These are phyloP conservation scores for Pandemis cinnamomeana DNA, from an alignment of 2,888 invertebrate species.

Conservation along the genomic window DNA sequence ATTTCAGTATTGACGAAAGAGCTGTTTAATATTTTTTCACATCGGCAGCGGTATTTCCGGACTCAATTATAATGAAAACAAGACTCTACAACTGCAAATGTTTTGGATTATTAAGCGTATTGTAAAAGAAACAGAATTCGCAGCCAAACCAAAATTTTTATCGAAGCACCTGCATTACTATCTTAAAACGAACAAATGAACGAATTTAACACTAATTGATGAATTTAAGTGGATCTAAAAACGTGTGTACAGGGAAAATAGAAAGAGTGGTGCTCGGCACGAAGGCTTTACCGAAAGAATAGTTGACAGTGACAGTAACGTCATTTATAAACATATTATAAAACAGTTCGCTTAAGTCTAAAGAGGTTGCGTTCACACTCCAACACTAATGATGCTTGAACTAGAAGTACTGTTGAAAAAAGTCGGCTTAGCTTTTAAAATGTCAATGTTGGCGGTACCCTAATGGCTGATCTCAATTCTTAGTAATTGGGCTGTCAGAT, in stretches of 20 bases:
- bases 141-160: not conserved
- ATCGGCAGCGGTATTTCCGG: not conserved
- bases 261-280: no score
- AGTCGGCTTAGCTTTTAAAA: not conserved
- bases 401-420: not conserved
- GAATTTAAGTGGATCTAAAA: no score
- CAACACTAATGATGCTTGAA: not conserved
- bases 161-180: not conserved
- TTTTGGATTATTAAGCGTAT: not conserved
- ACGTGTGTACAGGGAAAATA: no score
- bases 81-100: not conserved
- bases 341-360: no score
- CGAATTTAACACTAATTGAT: no score
- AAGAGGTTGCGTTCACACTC: no score
- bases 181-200: not conserved
- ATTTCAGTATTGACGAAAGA: no score
- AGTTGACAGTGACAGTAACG: no score
- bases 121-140: not conserved
- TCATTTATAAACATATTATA: no score
- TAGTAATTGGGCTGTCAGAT: constrained; percentile 47
- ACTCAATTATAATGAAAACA: not conserved
- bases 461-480: constrained; percentile 12
- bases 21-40: not conserved
- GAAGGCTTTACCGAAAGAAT: no score
- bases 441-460: constrained; percentile 19